Percentiles rank a stretch among this genome's conserved stretches.
Conservation (phyloP, 2,888 invertebrate species). For the Yponomeuta evonymella region DNA sequence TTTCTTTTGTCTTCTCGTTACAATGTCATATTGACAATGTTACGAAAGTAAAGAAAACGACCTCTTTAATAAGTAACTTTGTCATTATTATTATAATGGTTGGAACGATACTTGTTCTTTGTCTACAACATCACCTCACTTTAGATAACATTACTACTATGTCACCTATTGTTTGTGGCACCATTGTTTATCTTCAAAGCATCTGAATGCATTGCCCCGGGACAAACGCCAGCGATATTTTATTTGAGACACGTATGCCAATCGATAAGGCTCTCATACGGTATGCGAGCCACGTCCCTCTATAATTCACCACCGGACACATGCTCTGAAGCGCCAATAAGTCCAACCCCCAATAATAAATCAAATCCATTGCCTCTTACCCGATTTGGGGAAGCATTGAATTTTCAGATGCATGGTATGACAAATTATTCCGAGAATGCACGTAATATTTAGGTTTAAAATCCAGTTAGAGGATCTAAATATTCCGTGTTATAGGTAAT, state of each 20-base stretch:
- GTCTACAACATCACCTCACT: background rate
- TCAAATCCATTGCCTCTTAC: background rate
- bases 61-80: no score
- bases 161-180: background rate
- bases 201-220: background rate
- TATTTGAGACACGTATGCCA: background rate
- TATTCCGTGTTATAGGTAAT: background rate
- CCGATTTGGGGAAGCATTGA: background rate
- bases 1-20: no score
- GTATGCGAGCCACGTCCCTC: background rate
- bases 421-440: background rate
- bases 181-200: background rate
- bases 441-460: background rate
- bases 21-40: no score
- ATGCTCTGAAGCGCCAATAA: conserved; percentile 2
- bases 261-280: conserved; percentile 1
- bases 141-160: no score
- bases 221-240: background rate
- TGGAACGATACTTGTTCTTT: background rate
- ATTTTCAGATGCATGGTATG: background rate
- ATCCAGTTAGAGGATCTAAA: background rate
- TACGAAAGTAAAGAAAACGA: no score
- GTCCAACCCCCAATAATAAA: background rate
- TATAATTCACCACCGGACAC: background rate
- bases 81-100: no score